Evolutionary conservation across 2,113 vertebrate species (phyloP), one percentile per base, ranked within the genome.

Genomic region (Corapipo altera): DNA sequence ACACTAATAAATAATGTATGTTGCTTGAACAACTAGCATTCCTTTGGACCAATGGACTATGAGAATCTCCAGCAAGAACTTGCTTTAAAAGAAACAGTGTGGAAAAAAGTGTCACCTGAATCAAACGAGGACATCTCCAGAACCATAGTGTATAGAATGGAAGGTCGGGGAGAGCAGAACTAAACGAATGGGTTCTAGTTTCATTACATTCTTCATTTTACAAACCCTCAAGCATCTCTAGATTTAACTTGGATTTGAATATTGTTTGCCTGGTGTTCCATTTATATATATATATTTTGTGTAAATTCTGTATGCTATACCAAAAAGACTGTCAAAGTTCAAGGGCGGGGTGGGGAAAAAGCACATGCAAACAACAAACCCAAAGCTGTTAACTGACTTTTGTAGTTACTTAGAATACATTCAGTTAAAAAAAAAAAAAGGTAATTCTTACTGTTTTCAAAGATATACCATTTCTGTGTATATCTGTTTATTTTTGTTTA

Each of bases 91-190:
- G 99, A 99, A 96, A 99, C 98, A 97, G 98, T 99, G 62, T 99
- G 99, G 99, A 99, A 98, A 99, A 99, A 99, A 98, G 99, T 99
- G 95, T 99, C 98, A 95, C 97, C 99, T 27, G 99, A 99, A 98
- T 98, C 98, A 95, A 98, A 99, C 96, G 98, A 99, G 98, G 99
- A 99, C 98, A 98, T 98, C 98, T 99, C 99, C 97, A 99, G 99
- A 97, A 99, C 99, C 98, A 96, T 99, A 99, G 99, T 99, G 81
- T 99, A 99, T 99, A 99, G 99, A 98, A 99, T 99, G 99, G 99
- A 99, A 98, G 98, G 97, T 97, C 98, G 98, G 96, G 97, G 96
- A 97, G 98, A 99, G 96, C 98, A 98, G 95, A 98, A 97, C 97
- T 98, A 98, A 97, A 95, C 28, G 70, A 91, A 91, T 94, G 97